Conservation (phyloP, 2,113 vertebrate genomes). For the Sciurus niger region DNA sequence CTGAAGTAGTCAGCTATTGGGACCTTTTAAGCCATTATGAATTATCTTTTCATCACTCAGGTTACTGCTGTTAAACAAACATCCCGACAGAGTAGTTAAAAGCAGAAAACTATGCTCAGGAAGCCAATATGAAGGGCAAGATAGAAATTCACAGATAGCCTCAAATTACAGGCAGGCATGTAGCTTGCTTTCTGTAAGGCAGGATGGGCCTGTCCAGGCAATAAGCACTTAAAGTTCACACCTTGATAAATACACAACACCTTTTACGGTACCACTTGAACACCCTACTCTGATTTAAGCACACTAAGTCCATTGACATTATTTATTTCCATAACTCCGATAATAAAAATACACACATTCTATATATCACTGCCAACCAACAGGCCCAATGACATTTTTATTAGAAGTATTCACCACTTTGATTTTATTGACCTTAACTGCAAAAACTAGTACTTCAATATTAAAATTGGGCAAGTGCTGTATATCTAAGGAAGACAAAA, state of each 20-base stretch:
- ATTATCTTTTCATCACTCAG: constrained; percentile 14
- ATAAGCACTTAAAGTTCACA: constrained; percentile 3
- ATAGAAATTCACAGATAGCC: neutral
- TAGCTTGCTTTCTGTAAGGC: neutral
- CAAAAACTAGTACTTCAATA: neutral
- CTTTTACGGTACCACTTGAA: constrained; percentile 28
- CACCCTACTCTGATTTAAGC: neutral
- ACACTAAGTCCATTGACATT: neutral
- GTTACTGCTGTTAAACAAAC: constrained; percentile 48
- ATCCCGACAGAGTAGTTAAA: constrained; percentile 47
- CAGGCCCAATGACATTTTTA: neutral
- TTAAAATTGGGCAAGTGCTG: neutral
- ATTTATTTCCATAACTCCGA: neutral
- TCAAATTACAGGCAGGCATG: neutral
- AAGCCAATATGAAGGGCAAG: neutral
- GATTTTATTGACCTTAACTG: neutral
- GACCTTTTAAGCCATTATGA: constrained; percentile 63
- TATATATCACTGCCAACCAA: neutral
- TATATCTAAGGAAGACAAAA: neutral
- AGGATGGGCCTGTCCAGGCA: neutral
- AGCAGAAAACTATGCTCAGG: constrained; percentile 16
- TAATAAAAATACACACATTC: neutral
- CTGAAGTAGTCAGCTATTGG: constrained; percentile 63
- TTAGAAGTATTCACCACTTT: neutral
- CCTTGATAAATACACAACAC: constrained; percentile 52